A percentile compares a stretch with the other conserved stretches of the same genome.
phyloP scores from a whole-genome alignment of 2,888 invertebrate species.

The Chelonus formosanus region DNA sequence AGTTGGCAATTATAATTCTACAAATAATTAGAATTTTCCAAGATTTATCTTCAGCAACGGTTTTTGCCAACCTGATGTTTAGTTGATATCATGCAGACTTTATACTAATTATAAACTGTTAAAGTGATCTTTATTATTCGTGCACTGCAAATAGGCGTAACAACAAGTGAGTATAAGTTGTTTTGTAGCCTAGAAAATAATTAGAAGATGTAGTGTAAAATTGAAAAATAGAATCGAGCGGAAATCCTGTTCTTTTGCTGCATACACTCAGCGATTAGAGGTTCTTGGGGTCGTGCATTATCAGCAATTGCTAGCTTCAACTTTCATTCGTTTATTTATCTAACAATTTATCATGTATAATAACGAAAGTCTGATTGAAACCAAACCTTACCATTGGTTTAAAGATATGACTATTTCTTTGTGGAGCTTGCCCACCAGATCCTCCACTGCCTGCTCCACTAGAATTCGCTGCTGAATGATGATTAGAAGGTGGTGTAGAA shows the following conservation, averaged over 20 bases:
- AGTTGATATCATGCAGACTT: slow-evolving; percentile 2
- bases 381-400: slow-evolving; percentile 80
- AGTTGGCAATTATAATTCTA: neutral
- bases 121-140: slow-evolving; percentile 36
- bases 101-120: neutral
- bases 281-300: no score
- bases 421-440: slow-evolving; percentile 67
- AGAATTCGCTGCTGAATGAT: no score
- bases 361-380: slow-evolving; percentile 26
- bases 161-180: slow-evolving; percentile 48
- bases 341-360: slow-evolving; percentile 8
- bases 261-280: no score
- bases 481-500: no score
- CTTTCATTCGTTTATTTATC: neutral
- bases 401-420: slow-evolving; percentile 86
- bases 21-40: no score
- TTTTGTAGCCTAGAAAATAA: slow-evolving; percentile 39
- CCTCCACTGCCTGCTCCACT: no score
- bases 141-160: slow-evolving; percentile 54
- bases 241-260: no score
- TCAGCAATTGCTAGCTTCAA: no score
- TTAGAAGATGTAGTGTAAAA: slow-evolving; percentile 33
- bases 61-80: no score
- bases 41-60: no score
- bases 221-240: neutral